Conservation (phyloP, 2,797 vertebrate species). For the Micropoecilia bifurca region DNA sequence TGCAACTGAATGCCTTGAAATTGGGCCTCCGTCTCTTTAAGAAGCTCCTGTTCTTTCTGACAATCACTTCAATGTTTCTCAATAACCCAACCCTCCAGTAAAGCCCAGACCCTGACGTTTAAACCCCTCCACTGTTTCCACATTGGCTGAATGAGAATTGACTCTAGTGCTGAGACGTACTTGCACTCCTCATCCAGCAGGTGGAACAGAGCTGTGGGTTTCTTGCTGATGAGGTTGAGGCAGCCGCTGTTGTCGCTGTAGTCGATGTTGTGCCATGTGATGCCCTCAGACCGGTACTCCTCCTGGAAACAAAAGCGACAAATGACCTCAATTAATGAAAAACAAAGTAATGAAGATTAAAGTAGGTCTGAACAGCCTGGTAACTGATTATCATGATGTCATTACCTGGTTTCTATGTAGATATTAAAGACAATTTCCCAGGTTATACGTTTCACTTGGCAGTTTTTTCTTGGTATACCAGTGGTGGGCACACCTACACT, state of each 20-base stretch:
- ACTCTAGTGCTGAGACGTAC: constrained; percentile 76
- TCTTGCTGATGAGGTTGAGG: constrained; percentile 98
- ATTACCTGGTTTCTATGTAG: neutral
- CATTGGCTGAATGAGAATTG: neutral
- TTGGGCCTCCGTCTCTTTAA: too few relatives aligned
- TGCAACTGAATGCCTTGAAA: too few relatives aligned
- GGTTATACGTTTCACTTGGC: neutral
- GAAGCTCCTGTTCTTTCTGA: too few relatives aligned
- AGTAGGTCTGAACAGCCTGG: neutral
- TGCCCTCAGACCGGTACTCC: constrained; percentile 93
- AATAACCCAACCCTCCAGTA: neutral
- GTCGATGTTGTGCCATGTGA: constrained; percentile 96
- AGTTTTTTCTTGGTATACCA: neutral
- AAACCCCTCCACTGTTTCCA: neutral
- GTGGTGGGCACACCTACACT: neutral
- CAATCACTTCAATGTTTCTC: too few relatives aligned
- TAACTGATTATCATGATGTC: neutral
- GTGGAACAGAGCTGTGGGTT: constrained; percentile 95
- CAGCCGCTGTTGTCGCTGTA: constrained; percentile 97
- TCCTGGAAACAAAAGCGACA: constrained; percentile 79
- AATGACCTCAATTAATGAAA: neutral
- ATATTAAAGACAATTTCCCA: neutral
- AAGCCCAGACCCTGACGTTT: neutral
- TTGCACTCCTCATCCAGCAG: constrained; percentile 99
- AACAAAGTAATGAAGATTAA: neutral